phyloP scores from a whole-genome alignment of 2,113 vertebrate genomes.

The Hippolais icterina region DNA sequence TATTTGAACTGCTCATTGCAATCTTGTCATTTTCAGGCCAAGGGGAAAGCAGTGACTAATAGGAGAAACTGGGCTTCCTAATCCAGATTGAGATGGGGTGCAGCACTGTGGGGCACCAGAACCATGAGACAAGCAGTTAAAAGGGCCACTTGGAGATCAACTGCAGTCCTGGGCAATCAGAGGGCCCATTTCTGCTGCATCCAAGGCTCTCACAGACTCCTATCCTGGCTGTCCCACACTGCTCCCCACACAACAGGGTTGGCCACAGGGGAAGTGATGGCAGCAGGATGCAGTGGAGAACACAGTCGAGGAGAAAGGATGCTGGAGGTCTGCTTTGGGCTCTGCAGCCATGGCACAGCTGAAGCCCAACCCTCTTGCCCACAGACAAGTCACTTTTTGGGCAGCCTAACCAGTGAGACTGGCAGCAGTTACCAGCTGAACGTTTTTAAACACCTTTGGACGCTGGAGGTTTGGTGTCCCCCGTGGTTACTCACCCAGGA shows the following conservation, averaged over 20 bases:
- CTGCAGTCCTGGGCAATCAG: not conserved
- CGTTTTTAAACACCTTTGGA: accelerated
- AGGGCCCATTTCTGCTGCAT: not conserved
- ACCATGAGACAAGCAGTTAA: not conserved
- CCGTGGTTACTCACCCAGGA: conserved; percentile 82
- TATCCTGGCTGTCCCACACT: not conserved
- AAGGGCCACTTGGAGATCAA: accelerated
- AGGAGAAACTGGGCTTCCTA: not conserved
- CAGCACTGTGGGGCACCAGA: not conserved
- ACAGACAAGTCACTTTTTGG: not conserved
- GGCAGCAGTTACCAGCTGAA: not conserved
- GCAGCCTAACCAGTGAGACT: not conserved
- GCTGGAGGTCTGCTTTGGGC: not conserved
- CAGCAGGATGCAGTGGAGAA: not conserved
- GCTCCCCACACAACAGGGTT: not conserved
- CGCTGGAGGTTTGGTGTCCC: not conserved
- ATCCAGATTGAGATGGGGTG: not conserved
- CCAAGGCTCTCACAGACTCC: not conserved
- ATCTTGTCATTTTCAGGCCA: not conserved
- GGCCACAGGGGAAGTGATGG: not conserved
- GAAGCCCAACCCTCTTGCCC: not conserved
- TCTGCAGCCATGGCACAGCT: not conserved
- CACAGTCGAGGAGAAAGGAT: accelerated
- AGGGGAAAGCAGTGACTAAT: not conserved
- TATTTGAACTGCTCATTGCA: not conserved